Evolutionary conservation across 1,140 invertebrate genomes (phyloP).

Genomic region (Saccostrea glomerata): DNA sequence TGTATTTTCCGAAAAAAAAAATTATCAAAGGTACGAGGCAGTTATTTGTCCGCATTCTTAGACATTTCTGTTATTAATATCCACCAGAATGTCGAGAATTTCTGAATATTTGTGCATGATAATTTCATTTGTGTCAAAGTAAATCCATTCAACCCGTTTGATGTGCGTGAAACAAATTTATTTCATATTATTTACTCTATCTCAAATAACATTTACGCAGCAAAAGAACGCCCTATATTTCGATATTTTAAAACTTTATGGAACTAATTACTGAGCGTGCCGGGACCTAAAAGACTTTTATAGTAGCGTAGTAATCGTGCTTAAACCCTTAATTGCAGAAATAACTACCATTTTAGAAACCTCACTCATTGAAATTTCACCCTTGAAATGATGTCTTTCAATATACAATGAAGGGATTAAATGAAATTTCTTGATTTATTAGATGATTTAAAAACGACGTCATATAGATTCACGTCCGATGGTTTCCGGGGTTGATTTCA

Average conservation of each 20-base stretch:
- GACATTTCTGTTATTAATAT: not conserved
- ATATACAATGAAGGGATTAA: not conserved
- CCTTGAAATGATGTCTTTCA: conserved; percentile 4
- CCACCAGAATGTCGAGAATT: not conserved
- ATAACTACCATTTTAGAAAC: conserved; percentile 22
- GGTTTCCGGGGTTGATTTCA: not conserved
- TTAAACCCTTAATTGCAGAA: conserved; percentile 28
- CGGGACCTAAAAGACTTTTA: not conserved
- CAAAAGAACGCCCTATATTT: not conserved
- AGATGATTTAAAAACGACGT: not conserved
- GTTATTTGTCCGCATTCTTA: not conserved
- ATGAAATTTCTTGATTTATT: not conserved
- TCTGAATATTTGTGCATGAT: not conserved
- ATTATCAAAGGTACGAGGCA: not conserved
- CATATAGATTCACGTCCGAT: not conserved
- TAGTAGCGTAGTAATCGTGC: not conserved
- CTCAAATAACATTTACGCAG: not conserved
- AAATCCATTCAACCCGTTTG: conserved; percentile 8
- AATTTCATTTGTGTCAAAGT: conserved; percentile 14
- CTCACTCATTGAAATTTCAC: conserved; percentile 3
- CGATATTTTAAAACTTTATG: not conserved
- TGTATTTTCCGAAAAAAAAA: not conserved
- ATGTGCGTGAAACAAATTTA: conserved; percentile 24
- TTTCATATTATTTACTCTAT: not conserved
- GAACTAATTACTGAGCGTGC: not conserved